Evolutionary conservation across 2,113 vertebrate genomes (phyloP), one percentile per base, ranked within the genome.

Genomic region (Rhynchomys soricoides): DNA sequence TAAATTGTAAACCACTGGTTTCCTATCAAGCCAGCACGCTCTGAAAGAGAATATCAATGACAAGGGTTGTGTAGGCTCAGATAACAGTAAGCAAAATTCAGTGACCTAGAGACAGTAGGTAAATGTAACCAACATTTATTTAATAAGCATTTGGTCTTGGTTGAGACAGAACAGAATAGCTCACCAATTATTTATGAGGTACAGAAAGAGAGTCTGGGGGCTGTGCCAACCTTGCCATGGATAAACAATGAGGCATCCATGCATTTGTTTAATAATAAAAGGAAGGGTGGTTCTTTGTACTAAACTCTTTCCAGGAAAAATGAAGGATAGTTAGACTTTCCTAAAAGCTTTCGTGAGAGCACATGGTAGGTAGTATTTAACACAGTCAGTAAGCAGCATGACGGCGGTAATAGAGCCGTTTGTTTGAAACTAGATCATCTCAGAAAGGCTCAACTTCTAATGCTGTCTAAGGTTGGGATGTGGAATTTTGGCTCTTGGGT

Each of bases 381-480:
- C 16, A 79, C 16, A 79, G 34, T 90, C n/a, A 22, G 7, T 52
- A 62, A 91, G 21, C 43, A n/a, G 73, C 68, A 95, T 85, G 93
- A 87, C 8, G 92, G 43, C 7, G 31, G 29, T 62, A 70, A 75
- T 1, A 75, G 57, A 82, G 7, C 12, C 82, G 7, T 92, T 91
- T 59, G 13, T 73, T 86, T 74, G 89, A 97, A 94, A 73, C 68
- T 45, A 81, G 37, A 79, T 64, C 55, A 91, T 75, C 43, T 37
- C 22, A 75, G 48, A 95, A 94, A 90, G 34, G 87, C 12, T 13
- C 64, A 45, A 6, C 26, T 70, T 85, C 70, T 40, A 92, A 62
- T 71, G 31, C 15, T 66, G 62, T 94, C 93, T 74, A 73, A 1
- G 71, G 24, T 90, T 89, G n/a, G 57, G 15, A 89, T 13, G 52